Percentiles rank a stretch among this genome's conserved stretches.
phyloP scores from a whole-genome alignment of 2,113 vertebrate genomes.

The Dendrocopos noguchii region DNA sequence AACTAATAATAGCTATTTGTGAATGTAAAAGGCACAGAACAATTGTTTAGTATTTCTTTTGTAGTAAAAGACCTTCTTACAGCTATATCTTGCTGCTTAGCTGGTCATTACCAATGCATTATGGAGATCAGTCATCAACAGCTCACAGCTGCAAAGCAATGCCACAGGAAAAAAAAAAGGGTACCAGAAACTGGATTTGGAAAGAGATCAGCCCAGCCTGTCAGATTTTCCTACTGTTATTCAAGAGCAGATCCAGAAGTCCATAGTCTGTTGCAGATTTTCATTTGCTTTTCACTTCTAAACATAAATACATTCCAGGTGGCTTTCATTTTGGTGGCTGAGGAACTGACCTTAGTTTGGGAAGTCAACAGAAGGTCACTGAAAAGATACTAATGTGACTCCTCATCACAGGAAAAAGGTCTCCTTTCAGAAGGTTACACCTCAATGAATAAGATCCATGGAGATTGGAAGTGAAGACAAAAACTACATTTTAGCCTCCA shows the following conservation, averaged over 20 bases:
- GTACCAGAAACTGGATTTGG: not conserved
- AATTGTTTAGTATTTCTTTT: not conserved
- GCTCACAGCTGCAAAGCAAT: not conserved
- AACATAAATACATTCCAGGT: not conserved
- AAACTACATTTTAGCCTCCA: not conserved
- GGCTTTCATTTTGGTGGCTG: not conserved
- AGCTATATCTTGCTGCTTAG: not conserved
- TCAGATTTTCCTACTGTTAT: not conserved
- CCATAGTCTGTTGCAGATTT: not conserved
- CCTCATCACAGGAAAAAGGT: not conserved
- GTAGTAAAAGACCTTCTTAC: not conserved
- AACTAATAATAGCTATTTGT: conserved; percentile 55
- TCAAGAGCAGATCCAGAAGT: not conserved
- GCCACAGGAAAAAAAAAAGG: not conserved
- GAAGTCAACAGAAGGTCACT: not conserved
- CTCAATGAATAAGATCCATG: not conserved
- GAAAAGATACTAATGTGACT: not conserved
- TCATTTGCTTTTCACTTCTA: not conserved
- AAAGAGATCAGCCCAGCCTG: not conserved
- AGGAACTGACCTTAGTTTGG: not conserved
- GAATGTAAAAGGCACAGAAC: conserved; percentile 13
- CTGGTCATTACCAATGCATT: not conserved
- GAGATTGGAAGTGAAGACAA: not conserved
- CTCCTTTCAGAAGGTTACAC: not conserved
- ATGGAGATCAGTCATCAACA: not conserved